Conservation (phyloP, 2,888 invertebrate genomes). For the Linnaemya tessellans region DNA sequence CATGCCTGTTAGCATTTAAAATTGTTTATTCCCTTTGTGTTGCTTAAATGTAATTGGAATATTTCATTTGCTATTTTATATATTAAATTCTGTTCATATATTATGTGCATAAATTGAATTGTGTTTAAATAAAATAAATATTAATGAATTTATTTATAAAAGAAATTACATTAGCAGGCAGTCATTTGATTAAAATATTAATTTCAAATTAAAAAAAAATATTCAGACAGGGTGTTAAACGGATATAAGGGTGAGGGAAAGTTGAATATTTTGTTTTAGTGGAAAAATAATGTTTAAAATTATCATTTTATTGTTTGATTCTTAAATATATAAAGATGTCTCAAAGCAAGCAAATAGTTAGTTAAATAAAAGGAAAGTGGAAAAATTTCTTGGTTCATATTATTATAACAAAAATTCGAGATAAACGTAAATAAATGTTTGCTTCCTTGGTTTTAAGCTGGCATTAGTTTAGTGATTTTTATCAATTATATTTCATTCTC, state of each 20-base stretch:
- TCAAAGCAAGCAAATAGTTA: not conserved
- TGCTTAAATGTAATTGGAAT: constrained; percentile 16
- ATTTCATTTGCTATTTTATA: constrained; percentile 22
- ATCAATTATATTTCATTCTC: not conserved
- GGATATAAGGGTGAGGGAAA: not conserved
- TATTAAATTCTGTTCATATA: constrained; percentile 17
- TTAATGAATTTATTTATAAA: constrained; percentile 24
- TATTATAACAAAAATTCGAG: no score
- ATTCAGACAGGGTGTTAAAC: not conserved
- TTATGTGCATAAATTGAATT: constrained; percentile 34
- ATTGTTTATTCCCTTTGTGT: constrained; percentile 7
- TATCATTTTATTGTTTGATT: not conserved
- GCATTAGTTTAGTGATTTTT: no score
- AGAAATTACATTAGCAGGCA: constrained; percentile 19
- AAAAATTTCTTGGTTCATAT: no score
- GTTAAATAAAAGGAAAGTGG: not conserved
- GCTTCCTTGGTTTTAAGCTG: no score
- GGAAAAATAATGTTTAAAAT: not conserved
- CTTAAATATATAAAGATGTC: not conserved
- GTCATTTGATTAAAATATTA: constrained; percentile 29
- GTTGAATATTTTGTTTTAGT: not conserved
- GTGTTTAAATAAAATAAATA: constrained; percentile 26
- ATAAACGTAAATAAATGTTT: no score
- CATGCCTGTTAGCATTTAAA: not conserved
- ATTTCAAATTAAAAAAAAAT: not conserved